Percentiles rank a stretch among this genome's conserved stretches.
Conservation (phyloP, 2,888 invertebrate species). For the Xestobium rufovillosum region DNA sequence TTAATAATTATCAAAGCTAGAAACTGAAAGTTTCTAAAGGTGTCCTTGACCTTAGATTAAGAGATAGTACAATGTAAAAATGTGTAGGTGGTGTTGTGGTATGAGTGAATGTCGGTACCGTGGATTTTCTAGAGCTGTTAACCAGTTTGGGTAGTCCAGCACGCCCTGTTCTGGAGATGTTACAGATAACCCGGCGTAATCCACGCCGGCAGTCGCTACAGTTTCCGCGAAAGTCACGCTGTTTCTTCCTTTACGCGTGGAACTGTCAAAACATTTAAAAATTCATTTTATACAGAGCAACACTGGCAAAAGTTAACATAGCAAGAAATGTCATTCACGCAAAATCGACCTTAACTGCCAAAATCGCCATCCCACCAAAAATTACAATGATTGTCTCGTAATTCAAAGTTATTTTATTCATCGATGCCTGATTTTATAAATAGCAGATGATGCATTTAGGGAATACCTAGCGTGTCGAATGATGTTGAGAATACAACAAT, state of each 20-base stretch:
- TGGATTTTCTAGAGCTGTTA: conserved; percentile 37
- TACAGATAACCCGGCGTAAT: conserved; percentile 48
- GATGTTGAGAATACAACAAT: too few relatives aligned
- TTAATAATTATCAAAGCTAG: conserved; percentile 1
- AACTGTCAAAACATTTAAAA: conserved; percentile 25
- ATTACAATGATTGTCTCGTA: too few relatives aligned
- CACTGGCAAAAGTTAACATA: too few relatives aligned
- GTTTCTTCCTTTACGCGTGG: conserved; percentile 35
- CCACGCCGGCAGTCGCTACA: conserved; percentile 39
- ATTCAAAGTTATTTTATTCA: too few relatives aligned
- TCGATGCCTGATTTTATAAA: too few relatives aligned
- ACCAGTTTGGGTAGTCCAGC: conserved; percentile 54
- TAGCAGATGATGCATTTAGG: too few relatives aligned
- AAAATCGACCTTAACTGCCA: too few relatives aligned
- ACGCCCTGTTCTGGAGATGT: conserved; percentile 49
- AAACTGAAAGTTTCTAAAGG: not conserved
- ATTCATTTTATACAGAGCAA: too few relatives aligned
- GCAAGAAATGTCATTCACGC: too few relatives aligned
- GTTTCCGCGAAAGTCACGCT: conserved; percentile 42
- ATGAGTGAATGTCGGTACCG: conserved; percentile 38
- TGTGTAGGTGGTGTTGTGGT: conserved; percentile 19
- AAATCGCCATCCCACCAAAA: too few relatives aligned
- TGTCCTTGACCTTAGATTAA: conserved; percentile 3
- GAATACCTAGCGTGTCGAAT: too few relatives aligned
- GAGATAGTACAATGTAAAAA: not conserved